Percentiles rank a stretch among this genome's conserved stretches.
phyloP scores from a whole-genome alignment of 2,888 invertebrate species.

The Conomelus anceps region DNA sequence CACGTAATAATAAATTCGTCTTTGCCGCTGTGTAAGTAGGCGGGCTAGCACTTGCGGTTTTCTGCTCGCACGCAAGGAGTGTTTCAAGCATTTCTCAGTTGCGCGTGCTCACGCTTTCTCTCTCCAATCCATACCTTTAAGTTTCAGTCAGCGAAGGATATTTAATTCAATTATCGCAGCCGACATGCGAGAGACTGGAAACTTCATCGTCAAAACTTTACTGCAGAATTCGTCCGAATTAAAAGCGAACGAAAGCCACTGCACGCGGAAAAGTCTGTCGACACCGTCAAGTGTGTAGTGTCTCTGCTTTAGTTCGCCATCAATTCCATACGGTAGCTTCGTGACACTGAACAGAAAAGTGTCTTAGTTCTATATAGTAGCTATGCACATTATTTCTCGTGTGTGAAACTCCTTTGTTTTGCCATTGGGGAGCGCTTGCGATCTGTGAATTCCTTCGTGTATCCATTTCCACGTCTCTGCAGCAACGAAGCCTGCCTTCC shows the following conservation, averaged over 20 bases:
- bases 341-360: not conserved
- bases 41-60: not conserved
- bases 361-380: too few species aligned
- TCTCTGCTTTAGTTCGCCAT: not conserved
- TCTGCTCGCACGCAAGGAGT: not conserved
- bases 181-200: not conserved
- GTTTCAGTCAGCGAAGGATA: not conserved
- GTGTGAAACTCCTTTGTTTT: not conserved
- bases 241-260: not conserved
- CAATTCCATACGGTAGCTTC: not conserved
- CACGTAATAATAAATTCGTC: not conserved
- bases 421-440: not conserved
- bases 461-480: not conserved
- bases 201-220: not conserved
- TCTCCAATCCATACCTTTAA: not conserved
- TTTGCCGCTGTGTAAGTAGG: not conserved
- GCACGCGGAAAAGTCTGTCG: not conserved
- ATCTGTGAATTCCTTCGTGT: not conserved
- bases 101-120: not conserved
- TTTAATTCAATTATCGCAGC: not conserved
- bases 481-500: too few species aligned
- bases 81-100: not conserved
- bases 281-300: not conserved
- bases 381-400: not conserved
- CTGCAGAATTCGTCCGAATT: not conserved